Percentiles rank a stretch among this genome's conserved stretches.
Conservation (phyloP, 2,797 vertebrate genomes). For the Galago senegalensis region DNA sequence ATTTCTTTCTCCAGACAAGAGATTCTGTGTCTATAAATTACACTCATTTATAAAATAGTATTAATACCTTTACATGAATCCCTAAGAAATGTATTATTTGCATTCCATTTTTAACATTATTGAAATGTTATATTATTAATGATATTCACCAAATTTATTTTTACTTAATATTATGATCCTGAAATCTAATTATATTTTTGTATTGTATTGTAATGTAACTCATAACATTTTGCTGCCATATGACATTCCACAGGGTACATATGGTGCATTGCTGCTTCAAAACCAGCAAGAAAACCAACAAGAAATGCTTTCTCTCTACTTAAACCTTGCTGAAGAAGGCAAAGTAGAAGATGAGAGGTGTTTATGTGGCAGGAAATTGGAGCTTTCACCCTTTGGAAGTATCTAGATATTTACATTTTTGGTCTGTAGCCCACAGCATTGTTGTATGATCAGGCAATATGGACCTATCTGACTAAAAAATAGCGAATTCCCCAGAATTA, state of each 20-base stretch:
- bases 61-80: background rate
- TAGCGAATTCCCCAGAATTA: background rate
- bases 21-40: background rate
- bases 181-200: background rate
- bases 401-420: background rate
- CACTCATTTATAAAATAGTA: background rate
- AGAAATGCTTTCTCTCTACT: background rate
- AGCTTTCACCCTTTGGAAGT: background rate
- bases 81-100: background rate
- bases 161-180: background rate
- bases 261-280: background rate
- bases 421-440: background rate
- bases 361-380: background rate
- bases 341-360: background rate
- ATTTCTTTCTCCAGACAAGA: background rate
- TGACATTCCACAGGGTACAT: background rate
- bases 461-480: background rate
- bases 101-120: background rate
- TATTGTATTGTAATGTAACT: background rate
- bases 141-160: background rate
- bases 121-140: background rate
- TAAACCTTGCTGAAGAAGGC: background rate
- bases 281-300: constrained; percentile 13
- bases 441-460: background rate
- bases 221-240: background rate